Conservation (phyloP, 2,888 invertebrate species). For the Agrochola lychnidis region DNA sequence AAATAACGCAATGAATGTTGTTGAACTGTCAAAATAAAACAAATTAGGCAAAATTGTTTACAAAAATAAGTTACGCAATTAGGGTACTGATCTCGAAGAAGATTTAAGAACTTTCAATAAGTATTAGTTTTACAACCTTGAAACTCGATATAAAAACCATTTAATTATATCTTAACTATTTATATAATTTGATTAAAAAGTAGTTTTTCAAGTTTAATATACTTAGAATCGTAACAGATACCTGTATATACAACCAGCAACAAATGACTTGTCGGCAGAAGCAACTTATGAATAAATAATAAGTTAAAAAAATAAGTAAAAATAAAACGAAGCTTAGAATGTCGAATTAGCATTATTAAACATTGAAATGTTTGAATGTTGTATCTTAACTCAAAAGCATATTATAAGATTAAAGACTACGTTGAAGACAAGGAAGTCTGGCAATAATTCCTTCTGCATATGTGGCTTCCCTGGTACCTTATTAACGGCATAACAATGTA, state of each 20-base stretch:
- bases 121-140: slow-evolving; percentile 32
- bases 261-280: slow-evolving; percentile 7
- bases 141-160: slow-evolving; percentile 13
- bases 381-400: no score
- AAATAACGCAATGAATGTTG: no score
- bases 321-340: slow-evolving; percentile 15
- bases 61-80: no score
- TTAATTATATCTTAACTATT: slow-evolving; percentile 19
- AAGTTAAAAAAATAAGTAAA: no score
- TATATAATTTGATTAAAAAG: slow-evolving; percentile 20
- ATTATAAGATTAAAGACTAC: no score
- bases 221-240: slow-evolving; percentile 1
- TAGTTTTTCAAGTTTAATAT: slow-evolving; percentile 30
- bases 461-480: no score
- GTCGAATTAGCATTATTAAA: slow-evolving; percentile 27
- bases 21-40: no score
- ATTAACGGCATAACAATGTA: no score
- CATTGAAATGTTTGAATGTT: slow-evolving; percentile 2
- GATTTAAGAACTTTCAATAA: background rate
- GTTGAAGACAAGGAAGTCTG: no score
- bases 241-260: background rate
- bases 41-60: no score
- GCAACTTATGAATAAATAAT: slow-evolving; percentile 20
- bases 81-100: background rate
- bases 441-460: no score